Conservation (phyloP, 2,113 vertebrate genomes). For the Hippocampus zosterae region DNA sequence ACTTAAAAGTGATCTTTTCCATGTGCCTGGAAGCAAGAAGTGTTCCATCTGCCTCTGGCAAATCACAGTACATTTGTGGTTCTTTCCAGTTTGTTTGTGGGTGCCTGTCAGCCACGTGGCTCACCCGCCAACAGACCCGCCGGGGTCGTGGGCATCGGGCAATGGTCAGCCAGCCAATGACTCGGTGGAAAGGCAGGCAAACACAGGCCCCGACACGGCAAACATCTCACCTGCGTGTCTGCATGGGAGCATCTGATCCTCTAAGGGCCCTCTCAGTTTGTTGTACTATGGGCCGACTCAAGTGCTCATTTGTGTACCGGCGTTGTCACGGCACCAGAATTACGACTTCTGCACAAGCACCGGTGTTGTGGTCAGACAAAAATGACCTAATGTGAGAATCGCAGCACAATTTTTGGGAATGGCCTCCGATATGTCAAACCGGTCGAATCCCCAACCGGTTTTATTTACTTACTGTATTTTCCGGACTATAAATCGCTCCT, state of each 20-base stretch:
- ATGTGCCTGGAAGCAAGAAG: slow-evolving; percentile 24
- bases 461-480: no score
- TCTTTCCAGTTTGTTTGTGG: slow-evolving; percentile 31
- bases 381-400: slow-evolving; percentile 10
- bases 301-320: slow-evolving; percentile 23
- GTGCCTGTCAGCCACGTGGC: slow-evolving; percentile 22
- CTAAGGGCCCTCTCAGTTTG: slow-evolving; percentile 35
- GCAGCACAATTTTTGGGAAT: neutral
- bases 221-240: slow-evolving; percentile 68
- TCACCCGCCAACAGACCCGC: slow-evolving; percentile 39
- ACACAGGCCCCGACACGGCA: slow-evolving; percentile 55
- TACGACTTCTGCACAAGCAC: slow-evolving; percentile 38
- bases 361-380: slow-evolving; percentile 25
- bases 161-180: slow-evolving; percentile 34
- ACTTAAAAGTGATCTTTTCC: slow-evolving; percentile 40
- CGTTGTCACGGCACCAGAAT: slow-evolving; percentile 45
- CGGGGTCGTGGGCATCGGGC: slow-evolving; percentile 15
- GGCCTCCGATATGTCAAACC: neutral
- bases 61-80: slow-evolving; percentile 45
- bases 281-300: slow-evolving; percentile 40
- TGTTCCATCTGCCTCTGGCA: slow-evolving; percentile 32
- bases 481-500: no score
- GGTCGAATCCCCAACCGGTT: neutral
- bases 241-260: slow-evolving; percentile 68
- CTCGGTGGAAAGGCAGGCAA: slow-evolving; percentile 53